Base-by-base conservation (phyloP, 2,113 vertebrate species). In the Mus pahari region DNA sequence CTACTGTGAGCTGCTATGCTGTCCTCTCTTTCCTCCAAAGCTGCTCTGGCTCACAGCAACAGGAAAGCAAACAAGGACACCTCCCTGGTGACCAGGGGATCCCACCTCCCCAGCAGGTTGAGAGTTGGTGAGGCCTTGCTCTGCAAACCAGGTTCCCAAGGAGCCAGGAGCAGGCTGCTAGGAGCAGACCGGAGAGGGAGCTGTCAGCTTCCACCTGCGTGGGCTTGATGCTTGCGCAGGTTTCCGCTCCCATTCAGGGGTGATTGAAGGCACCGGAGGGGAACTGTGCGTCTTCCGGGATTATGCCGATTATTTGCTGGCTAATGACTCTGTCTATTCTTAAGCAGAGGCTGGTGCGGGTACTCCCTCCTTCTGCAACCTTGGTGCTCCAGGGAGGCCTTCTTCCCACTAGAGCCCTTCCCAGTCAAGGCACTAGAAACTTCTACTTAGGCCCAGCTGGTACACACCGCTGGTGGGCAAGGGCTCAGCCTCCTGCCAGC, bases 231-330 rank as follows among this genome's bases (percentile, higher is more conserved):
- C 86, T 96, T 53, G 89, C 92, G 87, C 82, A 48, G 73, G 95
- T 31, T 97, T 97, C 97, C 87, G 48, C 92, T 96, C 62, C 53
- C 68, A 14, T 89, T 95, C 91, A 58, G 78, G 79, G 92, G 94
- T 97, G 97, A 98, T 96, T 95, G 96, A 97, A 97, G 95, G 97
- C 97, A 96, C 97, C 62, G 1, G 94, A 97, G 97, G 95, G 97
- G 92, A 97, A 96, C 82, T 2, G 2, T 12, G 12, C 1, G 0
- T 89, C 94, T 97, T 92, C 91, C 95, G 73, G 91, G 94, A 94
- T 91, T 53, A 58, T 36, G 66, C 70, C 64, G 86, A 77, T 90
- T 74, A 91, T 75, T 86, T 55, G 28, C 96, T 70, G 73, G 96
- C n/a, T 94, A 96, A 97, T 79, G 96, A 95, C 81, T 96, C 90